Percentiles rank a stretch among this genome's conserved stretches.
Conservation (phyloP, 2,797 vertebrate genomes). For the Distichodus sexfasciatus region DNA sequence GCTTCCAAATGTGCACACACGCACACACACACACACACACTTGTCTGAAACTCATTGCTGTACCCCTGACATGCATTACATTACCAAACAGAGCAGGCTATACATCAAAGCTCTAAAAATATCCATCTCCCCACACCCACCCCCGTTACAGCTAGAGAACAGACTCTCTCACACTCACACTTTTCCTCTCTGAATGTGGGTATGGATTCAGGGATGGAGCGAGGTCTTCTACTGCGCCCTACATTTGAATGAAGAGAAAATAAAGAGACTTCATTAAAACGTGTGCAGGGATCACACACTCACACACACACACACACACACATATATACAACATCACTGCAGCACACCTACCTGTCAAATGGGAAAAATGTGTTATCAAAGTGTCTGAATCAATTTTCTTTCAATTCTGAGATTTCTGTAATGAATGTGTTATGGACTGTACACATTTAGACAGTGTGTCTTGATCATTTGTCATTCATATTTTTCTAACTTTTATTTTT, state of each 20-base stretch:
- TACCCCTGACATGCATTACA: constrained; percentile 23
- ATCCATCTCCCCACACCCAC: not conserved
- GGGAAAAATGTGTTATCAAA: too few relatives aligned
- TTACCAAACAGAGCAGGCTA: constrained; percentile 22
- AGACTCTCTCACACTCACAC: not conserved
- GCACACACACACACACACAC: not conserved
- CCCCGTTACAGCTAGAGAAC: constrained; percentile 18
- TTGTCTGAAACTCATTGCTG: constrained; percentile 6
- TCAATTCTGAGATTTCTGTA: too few relatives aligned
- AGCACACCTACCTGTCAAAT: not conserved
- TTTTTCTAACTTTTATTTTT: too few relatives aligned
- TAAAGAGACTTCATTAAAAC: not conserved
- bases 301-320: not conserved
- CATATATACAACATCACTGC: not conserved
- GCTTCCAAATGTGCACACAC: not conserved
- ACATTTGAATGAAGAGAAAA: not conserved
- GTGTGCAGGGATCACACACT: too few relatives aligned
- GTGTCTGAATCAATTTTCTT: too few relatives aligned
- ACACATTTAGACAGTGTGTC: too few relatives aligned
- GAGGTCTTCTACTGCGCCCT: not conserved
- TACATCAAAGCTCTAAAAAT: constrained; percentile 42
- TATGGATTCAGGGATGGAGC: not conserved
- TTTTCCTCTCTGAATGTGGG: not conserved
- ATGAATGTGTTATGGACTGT: too few relatives aligned
- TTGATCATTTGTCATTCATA: too few relatives aligned